phyloP scores from a whole-genome alignment of 2,888 invertebrate species.

The Zonitis immaculata region DNA sequence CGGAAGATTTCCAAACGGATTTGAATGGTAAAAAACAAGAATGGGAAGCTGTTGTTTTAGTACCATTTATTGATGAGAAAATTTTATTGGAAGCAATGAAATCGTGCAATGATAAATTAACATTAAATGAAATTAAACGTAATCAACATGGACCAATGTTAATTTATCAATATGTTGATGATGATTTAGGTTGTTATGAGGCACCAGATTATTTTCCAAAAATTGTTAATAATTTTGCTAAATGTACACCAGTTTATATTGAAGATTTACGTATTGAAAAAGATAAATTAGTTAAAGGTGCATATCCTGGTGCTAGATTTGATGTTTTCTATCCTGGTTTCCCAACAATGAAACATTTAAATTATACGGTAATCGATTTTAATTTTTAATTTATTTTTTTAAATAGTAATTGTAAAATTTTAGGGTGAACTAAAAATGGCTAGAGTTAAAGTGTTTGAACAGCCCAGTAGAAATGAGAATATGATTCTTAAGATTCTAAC shows the following conservation, averaged over 20 bases:
- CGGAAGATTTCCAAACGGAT: slow-evolving; percentile 85
- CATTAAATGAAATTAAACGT: slow-evolving; percentile 64
- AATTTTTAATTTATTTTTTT: slow-evolving; percentile 1
- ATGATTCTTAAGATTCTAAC: slow-evolving; percentile 69
- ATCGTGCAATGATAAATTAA: slow-evolving; percentile 60
- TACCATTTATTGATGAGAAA: slow-evolving; percentile 85
- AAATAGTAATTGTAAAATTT: slow-evolving; percentile 12
- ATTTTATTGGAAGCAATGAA: slow-evolving; percentile 70
- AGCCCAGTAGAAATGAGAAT: slow-evolving; percentile 72
- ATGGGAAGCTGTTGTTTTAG: slow-evolving; percentile 93
- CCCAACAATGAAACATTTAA: slow-evolving; percentile 82
- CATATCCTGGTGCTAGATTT: slow-evolving; percentile 62
- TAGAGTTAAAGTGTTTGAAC: slow-evolving; percentile 86
- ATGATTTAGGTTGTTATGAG: slow-evolving; percentile 55
- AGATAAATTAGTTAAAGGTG: slow-evolving; percentile 61
- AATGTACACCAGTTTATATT: slow-evolving; percentile 51
- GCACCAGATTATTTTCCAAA: slow-evolving; percentile 62
- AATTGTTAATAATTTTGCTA: slow-evolving; percentile 56
- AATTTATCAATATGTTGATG: slow-evolving; percentile 63
- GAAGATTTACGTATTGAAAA: slow-evolving; percentile 57
- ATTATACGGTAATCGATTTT: slow-evolving; percentile 60
- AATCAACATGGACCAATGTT: slow-evolving; percentile 87
- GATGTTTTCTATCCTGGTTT: slow-evolving; percentile 84
- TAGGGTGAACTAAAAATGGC: slow-evolving; percentile 55
- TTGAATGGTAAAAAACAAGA: slow-evolving; percentile 93